phyloP scores from a whole-genome alignment of 1,140 invertebrate species.

The Antheraea mylitta region DNA sequence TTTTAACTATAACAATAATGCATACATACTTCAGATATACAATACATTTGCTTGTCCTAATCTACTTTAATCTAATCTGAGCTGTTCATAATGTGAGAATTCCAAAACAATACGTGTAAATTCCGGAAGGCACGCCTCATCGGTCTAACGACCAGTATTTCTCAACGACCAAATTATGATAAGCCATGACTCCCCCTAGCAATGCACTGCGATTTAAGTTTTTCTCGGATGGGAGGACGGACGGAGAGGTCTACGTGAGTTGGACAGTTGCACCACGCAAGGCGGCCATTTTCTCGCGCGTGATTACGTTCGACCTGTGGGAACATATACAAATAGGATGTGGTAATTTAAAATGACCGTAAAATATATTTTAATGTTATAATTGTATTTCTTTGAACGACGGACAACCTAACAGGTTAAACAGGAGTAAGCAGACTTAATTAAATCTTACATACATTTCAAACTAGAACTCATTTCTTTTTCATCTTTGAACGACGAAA shows the following conservation, averaged over 20 bases:
- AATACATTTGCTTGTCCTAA: too few relatives aligned
- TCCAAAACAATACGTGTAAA: conserved; percentile 46
- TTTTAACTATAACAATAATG: too few relatives aligned
- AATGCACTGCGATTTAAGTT: neutral
- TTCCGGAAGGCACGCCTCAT: conserved; percentile 54
- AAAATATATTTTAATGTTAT: neutral
- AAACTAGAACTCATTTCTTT: too few relatives aligned
- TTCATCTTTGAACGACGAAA: too few relatives aligned
- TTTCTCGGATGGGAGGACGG: conserved; percentile 4
- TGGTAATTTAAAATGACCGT: conserved; percentile 27
- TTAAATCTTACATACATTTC: too few relatives aligned
- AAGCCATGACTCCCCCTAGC: conserved; percentile 9
- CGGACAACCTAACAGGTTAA: too few relatives aligned
- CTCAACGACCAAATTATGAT: conserved; percentile 18
- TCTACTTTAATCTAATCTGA: conserved; percentile 13
- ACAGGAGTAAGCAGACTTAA: too few relatives aligned
- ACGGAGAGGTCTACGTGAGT: conserved; percentile 21
- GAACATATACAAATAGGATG: conserved; percentile 38
- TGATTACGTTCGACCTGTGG: conserved; percentile 58
- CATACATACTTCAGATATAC: too few relatives aligned
- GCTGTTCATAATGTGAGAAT: conserved; percentile 50
- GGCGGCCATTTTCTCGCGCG: conserved; percentile 39
- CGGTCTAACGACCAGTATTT: conserved; percentile 44
- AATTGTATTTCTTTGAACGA: too few relatives aligned
- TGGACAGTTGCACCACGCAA: conserved; percentile 36